A percentile compares a stretch with the other conserved stretches of the same genome.
Conservation (phyloP, 2,888 invertebrate genomes). For the Stenchaetothrips biformis region DNA sequence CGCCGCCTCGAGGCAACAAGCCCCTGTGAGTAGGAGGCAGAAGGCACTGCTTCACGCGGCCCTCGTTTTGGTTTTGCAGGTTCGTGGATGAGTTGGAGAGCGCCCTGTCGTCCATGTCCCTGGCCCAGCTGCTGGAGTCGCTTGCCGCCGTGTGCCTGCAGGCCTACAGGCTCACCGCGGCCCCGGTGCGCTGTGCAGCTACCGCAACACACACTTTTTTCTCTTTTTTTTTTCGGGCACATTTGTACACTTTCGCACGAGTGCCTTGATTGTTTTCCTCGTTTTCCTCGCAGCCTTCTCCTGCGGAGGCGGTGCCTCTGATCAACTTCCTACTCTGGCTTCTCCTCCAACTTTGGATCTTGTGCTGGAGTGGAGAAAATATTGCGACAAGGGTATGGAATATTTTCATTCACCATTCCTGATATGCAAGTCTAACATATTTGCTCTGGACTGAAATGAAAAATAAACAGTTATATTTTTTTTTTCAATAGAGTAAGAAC, state of each 20-base stretch:
- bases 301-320: background rate
- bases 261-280: too few species aligned
- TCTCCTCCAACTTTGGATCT: background rate
- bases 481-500: background rate
- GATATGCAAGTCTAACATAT: too few species aligned
- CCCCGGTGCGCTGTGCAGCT: background rate
- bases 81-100: conserved; percentile 3
- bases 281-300: background rate
- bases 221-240: too few species aligned
- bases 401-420: background rate
- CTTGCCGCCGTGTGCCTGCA: conserved; percentile 2
- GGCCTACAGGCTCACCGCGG: background rate
- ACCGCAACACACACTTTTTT: background rate
- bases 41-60: too few species aligned
- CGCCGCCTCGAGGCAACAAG: background rate
- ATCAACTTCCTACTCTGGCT: conserved; percentile 12
- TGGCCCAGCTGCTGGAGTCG: background rate
- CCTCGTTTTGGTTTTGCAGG: background rate
- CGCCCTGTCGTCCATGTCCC: background rate
- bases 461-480: too few species aligned
- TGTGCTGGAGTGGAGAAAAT: conserved; percentile 5
- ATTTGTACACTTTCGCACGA: too few species aligned
- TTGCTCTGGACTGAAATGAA: too few species aligned
- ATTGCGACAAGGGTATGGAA: background rate
- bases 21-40: too few species aligned